Base-by-base conservation (phyloP, 2,888 invertebrate species). In the Lumbricus terrestris region DNA sequence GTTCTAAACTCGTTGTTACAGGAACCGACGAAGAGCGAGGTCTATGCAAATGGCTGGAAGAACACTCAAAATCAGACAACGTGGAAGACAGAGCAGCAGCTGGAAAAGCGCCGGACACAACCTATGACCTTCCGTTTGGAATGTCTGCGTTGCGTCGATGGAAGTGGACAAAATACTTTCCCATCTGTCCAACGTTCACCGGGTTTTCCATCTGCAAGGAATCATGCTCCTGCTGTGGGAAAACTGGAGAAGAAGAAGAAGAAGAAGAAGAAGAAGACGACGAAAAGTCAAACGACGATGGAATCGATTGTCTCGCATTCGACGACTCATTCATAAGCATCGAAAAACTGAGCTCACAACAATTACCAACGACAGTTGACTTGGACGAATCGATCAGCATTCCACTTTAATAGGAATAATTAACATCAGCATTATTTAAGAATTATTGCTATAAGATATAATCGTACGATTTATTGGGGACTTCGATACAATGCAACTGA, bases 101-200 rank as follows among this genome's bases (percentile, higher is more conserved):
- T 5, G 69, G n/a, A 29, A 69, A 69, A 69, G 8, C 6, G 29
- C 69, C 69, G n/a, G 69, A 69, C 40, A 69, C 35, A 29, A 38
- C 69, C 38, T 91, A 91, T 82, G 91, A 91, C 54, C 88, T 91
- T 18, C 91, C 91, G 6, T 40, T 85, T 33, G 83, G 89, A 34
- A 90, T 90, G 90, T 88, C 38, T 82, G 83, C 34, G 20, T 35
- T 91, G 37, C 37, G 38, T 37, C 38, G 82, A 38, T 90, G 88
- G 90, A 90, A 83, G 47, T 91, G 91, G 90, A 91, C 91, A 5
- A 35, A 82, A 16, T 91, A 89, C 90, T 29, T 91, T 16, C 91
- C 91, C 29, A 89, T 91, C 42, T 88, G 90, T n/a, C 91, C 91
- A 37, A 91, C 91, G 33, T 91, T 91, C 40, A 69, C 29, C n/a